phyloP scores from a whole-genome alignment of 1,140 invertebrate genomes.

The Drosophila pachea region DNA sequence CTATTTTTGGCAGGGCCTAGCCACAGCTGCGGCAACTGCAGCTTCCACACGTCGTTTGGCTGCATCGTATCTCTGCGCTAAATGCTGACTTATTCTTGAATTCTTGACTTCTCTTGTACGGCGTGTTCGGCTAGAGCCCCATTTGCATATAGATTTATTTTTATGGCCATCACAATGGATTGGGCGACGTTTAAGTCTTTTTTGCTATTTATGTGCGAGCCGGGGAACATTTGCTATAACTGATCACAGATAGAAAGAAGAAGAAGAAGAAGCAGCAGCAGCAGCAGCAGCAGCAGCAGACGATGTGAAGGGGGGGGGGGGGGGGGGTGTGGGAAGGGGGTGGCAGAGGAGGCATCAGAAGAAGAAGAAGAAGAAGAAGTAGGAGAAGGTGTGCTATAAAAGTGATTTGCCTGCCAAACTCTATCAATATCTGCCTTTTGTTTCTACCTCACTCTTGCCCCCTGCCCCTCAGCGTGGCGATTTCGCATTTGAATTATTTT shows the following conservation, averaged over 20 bases:
- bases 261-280: no score
- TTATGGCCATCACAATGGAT: constrained; percentile 54
- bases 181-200: constrained; percentile 10
- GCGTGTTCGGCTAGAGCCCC: constrained; percentile 47
- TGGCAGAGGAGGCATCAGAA: no score
- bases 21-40: constrained; percentile 1
- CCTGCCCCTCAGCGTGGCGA: no score
- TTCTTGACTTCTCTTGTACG: constrained; percentile 16
- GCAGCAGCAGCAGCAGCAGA: no score
- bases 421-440: not conserved
- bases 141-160: constrained; percentile 77
- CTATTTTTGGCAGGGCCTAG: constrained; percentile 50
- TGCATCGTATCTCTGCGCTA: constrained; percentile 13
- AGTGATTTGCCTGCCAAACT: not conserved
- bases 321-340: no score
- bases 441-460: no score
- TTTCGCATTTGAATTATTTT: not conserved
- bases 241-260: not conserved
- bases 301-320: no score
- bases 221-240: constrained; percentile 3
- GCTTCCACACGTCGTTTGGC: constrained; percentile 13
- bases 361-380: no score
- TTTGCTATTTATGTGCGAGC: constrained; percentile 27
- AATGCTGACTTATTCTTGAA: constrained; percentile 23
- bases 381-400: not conserved